Percentiles rank a stretch among this genome's conserved stretches.
phyloP scores from a whole-genome alignment of 2,888 invertebrate species.

The Aporophyla lueneburgensis region DNA sequence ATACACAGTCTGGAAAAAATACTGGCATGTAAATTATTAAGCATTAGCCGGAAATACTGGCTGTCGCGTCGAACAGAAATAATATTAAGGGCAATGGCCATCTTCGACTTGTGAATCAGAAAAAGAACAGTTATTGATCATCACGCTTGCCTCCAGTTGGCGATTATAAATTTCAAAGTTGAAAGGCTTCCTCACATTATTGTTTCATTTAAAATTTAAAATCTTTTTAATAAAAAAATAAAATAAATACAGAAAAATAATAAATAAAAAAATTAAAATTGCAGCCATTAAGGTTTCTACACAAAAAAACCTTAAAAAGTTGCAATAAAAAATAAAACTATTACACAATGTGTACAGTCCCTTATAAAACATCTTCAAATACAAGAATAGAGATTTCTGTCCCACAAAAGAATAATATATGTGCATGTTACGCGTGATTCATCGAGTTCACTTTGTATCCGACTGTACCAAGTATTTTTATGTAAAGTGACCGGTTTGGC shows the following conservation, averaged over 20 bases:
- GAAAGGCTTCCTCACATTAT: background rate
- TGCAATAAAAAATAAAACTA: background rate
- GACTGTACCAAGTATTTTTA: slow-evolving; percentile 56
- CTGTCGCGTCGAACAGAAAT: background rate
- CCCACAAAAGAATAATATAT: slow-evolving; percentile 70
- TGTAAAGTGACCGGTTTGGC: slow-evolving; percentile 54
- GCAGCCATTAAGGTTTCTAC: background rate
- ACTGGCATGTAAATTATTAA: background rate
- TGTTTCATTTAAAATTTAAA: background rate
- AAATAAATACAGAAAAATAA: too few species aligned
- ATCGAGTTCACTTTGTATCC: slow-evolving; percentile 66
- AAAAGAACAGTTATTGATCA: background rate
- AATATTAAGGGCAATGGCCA: background rate
- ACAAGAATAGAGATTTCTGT: slow-evolving; percentile 68
- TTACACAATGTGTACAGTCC: slow-evolving; percentile 24
- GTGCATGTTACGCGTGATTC: slow-evolving; percentile 69
- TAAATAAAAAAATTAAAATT: background rate
- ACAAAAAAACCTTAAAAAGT: background rate
- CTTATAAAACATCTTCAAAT: slow-evolving; percentile 52
- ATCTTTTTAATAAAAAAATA: too few species aligned
- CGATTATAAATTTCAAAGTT: background rate
- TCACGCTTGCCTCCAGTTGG: too few species aligned
- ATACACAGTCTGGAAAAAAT: background rate
- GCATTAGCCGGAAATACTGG: background rate
- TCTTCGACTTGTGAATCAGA: background rate